Base-by-base conservation (phyloP, 2,797 vertebrate species). In the Dryobates pubescens region DNA sequence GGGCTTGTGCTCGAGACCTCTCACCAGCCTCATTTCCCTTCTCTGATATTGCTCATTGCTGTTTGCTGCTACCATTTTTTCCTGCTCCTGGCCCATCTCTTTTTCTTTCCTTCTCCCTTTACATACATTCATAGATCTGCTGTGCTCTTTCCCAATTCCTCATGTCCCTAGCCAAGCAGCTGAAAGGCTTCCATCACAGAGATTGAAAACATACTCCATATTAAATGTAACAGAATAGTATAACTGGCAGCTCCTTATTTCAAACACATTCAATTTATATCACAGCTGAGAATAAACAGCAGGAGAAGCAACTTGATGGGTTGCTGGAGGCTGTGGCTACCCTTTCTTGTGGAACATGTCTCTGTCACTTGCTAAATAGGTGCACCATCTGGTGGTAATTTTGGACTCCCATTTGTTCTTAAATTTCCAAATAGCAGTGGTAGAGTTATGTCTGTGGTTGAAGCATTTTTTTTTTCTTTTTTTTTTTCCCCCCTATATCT, bases 301-400 rank as follows among this genome's bases (percentile, higher is more conserved):
- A 74, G 79, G 82, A 90, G 89, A 95, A 93, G 93, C 76, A 89
- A 79, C 89, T 95, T 73, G 84, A 86, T 92, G 93, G 93, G 80
- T 86, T 93, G 30, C 67, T 96, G 87, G 73, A 93, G 77, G 61
- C 47, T 92, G 91, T 94, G 95, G 95, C 90, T 96, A 75, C 79
- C 76, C 90, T 94, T 95, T 96, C 86, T 92, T 90, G 89, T 93
- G 84, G 76, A 91, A 93, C 58, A 86, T 91, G 80, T 94, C 79
- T 96, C 90, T 94, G 94, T 78, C 89, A 94, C 93, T 96, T 93
- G 82, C 92, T 95, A 96, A 96, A 96, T 94, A 96, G 96, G 94
- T 96, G 95, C 95, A 96, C 94, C 92, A 95, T 96, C 96, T 96
- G 96, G 93, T 95, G 94, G 94, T 47, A 96, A 96, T 96, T 96